Conservation (phyloP, 2,113 vertebrate genomes). For the Indicator maculatus region DNA sequence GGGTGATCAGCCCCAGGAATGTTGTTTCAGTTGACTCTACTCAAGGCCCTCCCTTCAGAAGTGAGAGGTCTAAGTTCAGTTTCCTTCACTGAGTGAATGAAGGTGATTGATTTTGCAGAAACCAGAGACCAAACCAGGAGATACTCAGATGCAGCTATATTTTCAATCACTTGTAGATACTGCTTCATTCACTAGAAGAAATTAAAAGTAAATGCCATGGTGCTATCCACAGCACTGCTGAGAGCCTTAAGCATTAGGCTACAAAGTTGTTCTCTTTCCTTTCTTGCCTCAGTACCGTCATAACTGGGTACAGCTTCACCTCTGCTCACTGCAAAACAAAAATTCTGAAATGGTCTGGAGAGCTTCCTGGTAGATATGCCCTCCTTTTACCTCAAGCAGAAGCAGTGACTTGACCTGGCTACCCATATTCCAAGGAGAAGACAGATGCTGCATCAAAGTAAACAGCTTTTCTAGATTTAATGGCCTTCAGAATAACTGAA, state of each 20-base stretch:
- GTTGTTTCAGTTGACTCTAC: background rate
- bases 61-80: background rate
- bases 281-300: background rate
- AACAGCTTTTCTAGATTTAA: background rate
- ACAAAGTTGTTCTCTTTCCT: background rate
- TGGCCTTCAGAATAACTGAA: background rate
- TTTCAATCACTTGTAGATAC: background rate
- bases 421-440: background rate
- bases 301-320: background rate
- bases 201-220: background rate
- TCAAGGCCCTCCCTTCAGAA: background rate
- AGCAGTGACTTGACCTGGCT: background rate
- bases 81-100: background rate
- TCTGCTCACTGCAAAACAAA: background rate
- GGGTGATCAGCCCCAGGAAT: background rate
- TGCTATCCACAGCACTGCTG: background rate
- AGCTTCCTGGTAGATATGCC: background rate
- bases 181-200: background rate
- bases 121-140: background rate
- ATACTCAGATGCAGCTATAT: background rate
- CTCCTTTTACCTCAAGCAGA: background rate
- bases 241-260: background rate
- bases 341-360: background rate
- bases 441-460: background rate
- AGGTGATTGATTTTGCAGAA: background rate